Base-by-base conservation (phyloP, 30 jellyfish, hydroid and myxozoan species). In the Pseudorhiza aurosa region DNA sequence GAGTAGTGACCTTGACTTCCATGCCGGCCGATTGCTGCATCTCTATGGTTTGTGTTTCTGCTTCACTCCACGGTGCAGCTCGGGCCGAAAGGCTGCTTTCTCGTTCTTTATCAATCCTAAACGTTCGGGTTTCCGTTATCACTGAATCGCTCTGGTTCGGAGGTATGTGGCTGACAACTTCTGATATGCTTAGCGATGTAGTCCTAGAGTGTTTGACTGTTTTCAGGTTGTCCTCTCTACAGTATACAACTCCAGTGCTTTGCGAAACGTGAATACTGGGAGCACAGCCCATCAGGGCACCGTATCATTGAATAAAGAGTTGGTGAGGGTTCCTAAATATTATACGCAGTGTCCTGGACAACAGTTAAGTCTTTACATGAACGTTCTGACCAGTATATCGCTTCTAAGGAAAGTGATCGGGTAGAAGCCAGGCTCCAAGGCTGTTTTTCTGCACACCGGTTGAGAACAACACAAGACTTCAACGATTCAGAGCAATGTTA, bases 221-320 rank as follows among this genome's bases (percentile, higher is more conserved):
- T 58, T 70, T 74, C 40, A 75, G 69, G 78, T 81, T 82, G 73
- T 88, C 95, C 72, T 88, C 97, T 65, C 97, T 72, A 68, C 97
- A 88, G 91, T 88, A 88, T 46, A 88, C 98, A 62, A 91, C 96
- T 17, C 98, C 98, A 68, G 98, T 85, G 53, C 98, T 91, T 77
- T 83, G 96, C 74, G 96, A 84, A 93, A 91, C 98, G 98, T 91
- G 98, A 30, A 91, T 91, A 71, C 98, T 91, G 72, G 98, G 98
- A 72, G 98, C 98, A 84, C 98, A 91, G 98, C 98, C 98, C 98
- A 91, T 91, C 82, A 82, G 94, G 96, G 98, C 89, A 73, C 77
- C 77, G 72, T 65, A 56, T 63, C 81, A 55, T 39, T 24, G 63
- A 57, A 78, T 29, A 50, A 11, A 71, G 28, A 49, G 37, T 51